Evolutionary conservation across 2,888 invertebrate species (phyloP).

Genomic region (Chrysolina oricalcia): DNA sequence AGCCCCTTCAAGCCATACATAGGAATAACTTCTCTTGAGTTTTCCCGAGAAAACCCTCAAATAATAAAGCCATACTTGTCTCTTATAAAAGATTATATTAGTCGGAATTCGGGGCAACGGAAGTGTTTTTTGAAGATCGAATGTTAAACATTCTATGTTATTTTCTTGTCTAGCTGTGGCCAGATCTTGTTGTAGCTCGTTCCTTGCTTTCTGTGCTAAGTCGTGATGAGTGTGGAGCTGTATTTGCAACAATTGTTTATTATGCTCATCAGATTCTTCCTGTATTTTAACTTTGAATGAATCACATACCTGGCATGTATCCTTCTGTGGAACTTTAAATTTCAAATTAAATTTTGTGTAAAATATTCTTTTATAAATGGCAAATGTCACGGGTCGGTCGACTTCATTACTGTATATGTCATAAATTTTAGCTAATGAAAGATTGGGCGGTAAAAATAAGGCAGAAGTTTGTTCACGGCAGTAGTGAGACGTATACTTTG

Average conservation of each 20-base stretch:
- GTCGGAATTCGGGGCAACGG: slow-evolving; percentile 51
- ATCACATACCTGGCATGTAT: neutral
- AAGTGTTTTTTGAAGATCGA: slow-evolving; percentile 58
- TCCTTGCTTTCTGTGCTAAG: neutral
- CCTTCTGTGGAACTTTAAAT: slow-evolving; percentile 18
- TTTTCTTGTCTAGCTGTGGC: neutral
- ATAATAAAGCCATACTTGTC: slow-evolving; percentile 60
- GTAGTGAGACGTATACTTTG: slow-evolving; percentile 34
- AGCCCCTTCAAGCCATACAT: slow-evolving; percentile 56
- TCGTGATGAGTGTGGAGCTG: neutral
- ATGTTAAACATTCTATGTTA: slow-evolving; percentile 8
- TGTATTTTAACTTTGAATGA: neutral
- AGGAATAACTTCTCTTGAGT: slow-evolving; percentile 42
- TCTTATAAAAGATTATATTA: slow-evolving; percentile 57
- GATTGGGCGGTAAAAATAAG: slow-evolving; percentile 14
- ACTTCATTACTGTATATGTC: slow-evolving; percentile 15
- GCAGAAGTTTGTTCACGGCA: neutral
- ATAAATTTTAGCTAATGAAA: slow-evolving; percentile 18
- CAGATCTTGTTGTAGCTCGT: neutral
- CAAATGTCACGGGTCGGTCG: slow-evolving; percentile 9
- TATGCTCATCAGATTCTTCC: neutral
- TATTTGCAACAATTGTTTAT: slow-evolving; percentile 8
- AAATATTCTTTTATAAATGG: slow-evolving; percentile 22
- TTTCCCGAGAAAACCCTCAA: slow-evolving; percentile 52
- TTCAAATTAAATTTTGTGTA: slow-evolving; percentile 16